Base-by-base conservation (phyloP, 2,888 invertebrate species). In the Drosophila setosimentum region DNA sequence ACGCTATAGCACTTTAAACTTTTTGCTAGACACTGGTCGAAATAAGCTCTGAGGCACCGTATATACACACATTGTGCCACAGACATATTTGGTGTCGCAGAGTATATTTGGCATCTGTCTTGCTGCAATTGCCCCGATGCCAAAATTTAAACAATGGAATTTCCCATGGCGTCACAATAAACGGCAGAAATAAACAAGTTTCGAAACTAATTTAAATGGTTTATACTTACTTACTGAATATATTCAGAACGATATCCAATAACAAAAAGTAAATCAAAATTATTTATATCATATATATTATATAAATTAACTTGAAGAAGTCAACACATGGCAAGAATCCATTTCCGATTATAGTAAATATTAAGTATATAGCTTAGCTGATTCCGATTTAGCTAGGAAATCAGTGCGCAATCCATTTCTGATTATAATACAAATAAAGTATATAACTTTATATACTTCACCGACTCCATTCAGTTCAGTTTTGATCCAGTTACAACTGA, bases 71-170 rank as follows among this genome's bases (percentile, higher is more conserved):
- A 65, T 79, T 68, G 76, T 76, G 70, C 40, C 65, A 37, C 33
- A 58, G 66, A 76, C 77, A 71, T 67, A 78, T 76, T 78, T 67
- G 77, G 77, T 62, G 18, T 49, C 51, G 37, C 60, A 49, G 24
- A 3, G 21, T 76, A 35, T 64, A 68, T 76, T 78, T 80, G 80
- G 80, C 49, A 30, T 57, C 66, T 63, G 63, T 30, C 10, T 40
- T 32, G 58, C 58, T 78, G 77, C 79, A 74, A 65, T 69, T 75
- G 45, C 54, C 51, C 51, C 62, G 63, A 66, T 70, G 76, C 80
- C 80, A 76, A 80, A 76, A 33, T 40, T 62, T 42, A 48, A 29
- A 27, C 60, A 61, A 76, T 76, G 65, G 76, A 65, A 69, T 65
- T 69, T 75, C 35, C 29, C 29, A 58, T 76, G 74, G 70, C 76